Evolutionary conservation across 92 coral and sea anemone genomes (phyloP), one percentile per base, ranked within the genome.

Genomic region (Porites lobata): DNA sequence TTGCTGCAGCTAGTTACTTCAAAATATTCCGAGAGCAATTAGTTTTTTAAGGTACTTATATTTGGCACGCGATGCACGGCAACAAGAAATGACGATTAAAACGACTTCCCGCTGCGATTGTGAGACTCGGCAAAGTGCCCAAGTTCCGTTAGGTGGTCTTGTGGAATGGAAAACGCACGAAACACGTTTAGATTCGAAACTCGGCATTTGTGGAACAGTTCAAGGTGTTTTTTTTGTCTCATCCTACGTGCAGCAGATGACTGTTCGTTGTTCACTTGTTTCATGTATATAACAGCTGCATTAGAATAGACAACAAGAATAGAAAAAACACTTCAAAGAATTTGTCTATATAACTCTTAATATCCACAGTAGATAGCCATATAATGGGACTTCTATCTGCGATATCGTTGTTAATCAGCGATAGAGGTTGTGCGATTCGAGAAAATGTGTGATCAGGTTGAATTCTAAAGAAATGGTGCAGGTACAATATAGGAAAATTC

Each of bases 101-200:
- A 13, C 21, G 15, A 20, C 6, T 52, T 62, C 80, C 80, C 6
- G 68, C 67, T 76, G 80, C 18, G 80, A 32, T 52, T 56, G 68
- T 64, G 47, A 59, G 15, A 57, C 20, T 29, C 29, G 12, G 14
- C 51, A 56, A 56, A 56, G 4, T 38, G 6, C 11, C 15, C 3
- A 56, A 56, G 13, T 10, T 8, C 4, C 43, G 38, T 11, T 3
- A 26, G 9, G 38, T 24, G 47, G 72, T 67, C 12, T 67, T 22
- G 72, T 14, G 38, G 13, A 15, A 24, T 14, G 61, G 61, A 10
- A 56, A 56, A 56, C 61, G 61, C 61, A 14, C 61, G 61, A 56
- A 56, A 14, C 11, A 56, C 15, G 61, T 56, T 10, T 56, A 14
- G 17, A 56, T 56, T 9, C 15, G 15, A 14, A 56, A 56, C 61